Evolutionary conservation across 2,797 vertebrate genomes (phyloP), one percentile per base, ranked within the genome.

Genomic region (Pristis pectinata): DNA sequence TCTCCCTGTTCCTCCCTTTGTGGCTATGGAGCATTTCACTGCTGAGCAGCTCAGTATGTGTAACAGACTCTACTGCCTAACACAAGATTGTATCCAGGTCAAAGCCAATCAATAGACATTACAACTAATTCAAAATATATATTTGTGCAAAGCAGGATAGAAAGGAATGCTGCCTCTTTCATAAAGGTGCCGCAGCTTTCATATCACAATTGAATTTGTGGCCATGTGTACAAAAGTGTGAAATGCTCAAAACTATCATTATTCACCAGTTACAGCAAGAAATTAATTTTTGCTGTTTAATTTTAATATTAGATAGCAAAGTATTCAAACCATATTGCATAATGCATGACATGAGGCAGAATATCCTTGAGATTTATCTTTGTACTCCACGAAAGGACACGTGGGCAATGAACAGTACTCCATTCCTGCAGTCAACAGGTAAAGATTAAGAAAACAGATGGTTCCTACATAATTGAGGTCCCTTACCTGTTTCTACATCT

Each of bases 311-410:
- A 87, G 53, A 34, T 15, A n/a, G 53, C 13, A 87, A 56, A 34
- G 30, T 87, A 85, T 87, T 87, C 83, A 59, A 59, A 87, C 83
- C 15, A n/a, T n/a, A n/a, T 3, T 87, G 30, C 34, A 87, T 87
- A 34, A 59, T 87, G 56, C 53, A 87, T 87, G 53, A 34, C 37
- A 59, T 59, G 53, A 59, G 53, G 56, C 53, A 87, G 83, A 87
- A n/a, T 87, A 59, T 87, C 56, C 83, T 59, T 87, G 83, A 87
- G 11, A 59, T 87, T 87, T 87, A 59, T 59, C 11, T 59, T 87
- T 34, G 30, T 53, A 85, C 83, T 59, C 27, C 5, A 7, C 53
- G 87, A 59, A 64, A 53, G 24, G 80, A 53, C 22, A 4, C 80
- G 44, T 87, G 83, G 53, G 53, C 53, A 87, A 87, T 59, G 77